Evolutionary conservation across 23 tunicate genomes (phyloP).

Genomic region (Aplidium turbinatum): DNA sequence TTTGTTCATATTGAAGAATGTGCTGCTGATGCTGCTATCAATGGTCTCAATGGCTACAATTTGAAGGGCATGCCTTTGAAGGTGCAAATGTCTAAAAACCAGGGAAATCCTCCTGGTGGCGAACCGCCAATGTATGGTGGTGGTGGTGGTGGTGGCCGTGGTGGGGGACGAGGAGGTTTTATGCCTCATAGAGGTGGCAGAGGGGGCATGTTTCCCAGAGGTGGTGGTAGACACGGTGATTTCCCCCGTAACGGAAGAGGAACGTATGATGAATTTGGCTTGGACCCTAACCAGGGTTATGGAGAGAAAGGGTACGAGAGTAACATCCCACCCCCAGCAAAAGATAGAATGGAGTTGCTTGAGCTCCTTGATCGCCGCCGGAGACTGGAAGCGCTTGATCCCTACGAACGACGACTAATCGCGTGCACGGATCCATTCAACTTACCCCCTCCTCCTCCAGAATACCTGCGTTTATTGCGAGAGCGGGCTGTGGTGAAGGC

Average conservation of each 20-base stretch:
- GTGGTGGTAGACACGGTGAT: conserved; percentile 35
- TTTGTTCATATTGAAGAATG: conserved; percentile 87
- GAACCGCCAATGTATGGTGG: neutral
- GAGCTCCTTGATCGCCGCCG: conserved; percentile 83
- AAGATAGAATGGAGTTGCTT: conserved; percentile 82
- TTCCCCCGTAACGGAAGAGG: conserved; percentile 16
- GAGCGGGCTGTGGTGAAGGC: conserved; percentile 87
- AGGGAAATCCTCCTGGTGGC: conserved; percentile 17
- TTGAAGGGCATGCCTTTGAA: conserved; percentile 63
- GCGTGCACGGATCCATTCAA: conserved; percentile 90
- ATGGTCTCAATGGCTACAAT: conserved; percentile 71
- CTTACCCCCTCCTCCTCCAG: conserved; percentile 95
- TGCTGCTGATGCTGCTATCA: conserved; percentile 87
- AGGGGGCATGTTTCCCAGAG: conserved; percentile 8
- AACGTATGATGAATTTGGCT: conserved; percentile 17
- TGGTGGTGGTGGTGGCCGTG: conserved; percentile 47
- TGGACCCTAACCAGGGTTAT: conserved; percentile 33
- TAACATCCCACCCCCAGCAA: conserved; percentile 77
- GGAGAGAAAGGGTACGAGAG: conserved; percentile 52
- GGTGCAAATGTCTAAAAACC: conserved; percentile 90
- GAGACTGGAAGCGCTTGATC: conserved; percentile 82
- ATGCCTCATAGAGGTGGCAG: conserved; percentile 32
- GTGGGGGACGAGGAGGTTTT: conserved; percentile 41
- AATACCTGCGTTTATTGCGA: conserved; percentile 68
- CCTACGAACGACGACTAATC: conserved; percentile 81